Percentiles rank a stretch among this genome's conserved stretches.
phyloP scores from a whole-genome alignment of 2,888 invertebrate genomes.

The Lycocerus yunnanus region DNA sequence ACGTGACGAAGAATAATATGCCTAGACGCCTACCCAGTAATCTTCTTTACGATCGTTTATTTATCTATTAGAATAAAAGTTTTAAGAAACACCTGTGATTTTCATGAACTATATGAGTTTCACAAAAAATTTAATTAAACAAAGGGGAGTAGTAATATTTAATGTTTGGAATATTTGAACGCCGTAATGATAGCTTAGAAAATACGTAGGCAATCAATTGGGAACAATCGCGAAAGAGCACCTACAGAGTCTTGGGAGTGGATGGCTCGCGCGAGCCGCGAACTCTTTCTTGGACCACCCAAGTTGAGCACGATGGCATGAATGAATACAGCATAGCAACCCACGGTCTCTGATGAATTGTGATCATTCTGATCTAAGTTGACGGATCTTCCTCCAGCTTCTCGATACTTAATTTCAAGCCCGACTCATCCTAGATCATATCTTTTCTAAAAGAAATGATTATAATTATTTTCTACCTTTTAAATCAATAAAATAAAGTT shows the following conservation, averaged over 20 bases:
- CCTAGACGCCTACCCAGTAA: slow-evolving; percentile 23
- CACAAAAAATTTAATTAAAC: neutral
- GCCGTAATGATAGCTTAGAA: neutral
- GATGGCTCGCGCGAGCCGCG: slow-evolving; percentile 39
- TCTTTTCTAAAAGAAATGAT: slow-evolving; percentile 25
- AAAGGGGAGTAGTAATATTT: neutral
- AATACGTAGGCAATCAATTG: neutral
- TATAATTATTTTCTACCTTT: slow-evolving; percentile 28
- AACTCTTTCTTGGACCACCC: slow-evolving; percentile 42
- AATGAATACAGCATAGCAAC: slow-evolving; percentile 51
- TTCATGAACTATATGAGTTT: neutral
- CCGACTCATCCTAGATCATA: slow-evolving; percentile 35
- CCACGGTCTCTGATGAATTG: slow-evolving; percentile 50
- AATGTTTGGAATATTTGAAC: neutral
- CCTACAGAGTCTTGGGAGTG: slow-evolving; percentile 35
- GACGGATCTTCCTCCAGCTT: slow-evolving; percentile 46
- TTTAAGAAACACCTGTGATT: slow-evolving; percentile 9
- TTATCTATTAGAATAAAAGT: slow-evolving; percentile 13
- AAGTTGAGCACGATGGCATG: slow-evolving; percentile 47
- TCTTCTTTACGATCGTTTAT: slow-evolving; percentile 19
- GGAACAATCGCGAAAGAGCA: slow-evolving; percentile 21
- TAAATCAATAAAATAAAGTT: slow-evolving; percentile 1
- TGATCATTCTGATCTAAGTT: slow-evolving; percentile 50
- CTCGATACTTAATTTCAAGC: slow-evolving; percentile 35
- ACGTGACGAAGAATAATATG: slow-evolving; percentile 30